Evolutionary conservation across 2,113 vertebrate species (phyloP), one percentile per base, ranked within the genome.

Genomic region (Paramormyrops kingsleyae): DNA sequence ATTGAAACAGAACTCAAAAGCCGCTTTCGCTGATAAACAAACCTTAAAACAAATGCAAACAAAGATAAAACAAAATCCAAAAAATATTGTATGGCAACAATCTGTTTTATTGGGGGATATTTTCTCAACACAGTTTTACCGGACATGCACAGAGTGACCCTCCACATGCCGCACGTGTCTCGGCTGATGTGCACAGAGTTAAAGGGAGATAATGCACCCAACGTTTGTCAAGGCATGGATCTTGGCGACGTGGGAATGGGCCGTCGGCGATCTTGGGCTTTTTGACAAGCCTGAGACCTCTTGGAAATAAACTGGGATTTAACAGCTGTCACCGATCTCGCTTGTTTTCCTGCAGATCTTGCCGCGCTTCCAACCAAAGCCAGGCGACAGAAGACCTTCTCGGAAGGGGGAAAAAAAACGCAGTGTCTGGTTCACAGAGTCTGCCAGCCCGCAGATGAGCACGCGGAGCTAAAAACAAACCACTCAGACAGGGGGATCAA

Each of bases 241-340:
- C 44, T 50, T n/a, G 21, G 47, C 83, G 10, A 53, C n/a, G 85
- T 56, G 85, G 85, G 85, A 52, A 39, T 1, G 85, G 85, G 27
- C 50, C 19, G 15, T 53, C 85, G 70, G 44, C 19, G 21, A 84
- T 84, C 21, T 31, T 35, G n/a, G 80, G 83, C 89, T 21, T 24
- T 44, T 4, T 52, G 31, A 39, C 50, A 56, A 44, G 83, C 62
- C 83, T 89, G 49, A 74, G 47, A 53, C 84, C 89, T 49, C 62
- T 87, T 53, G 88, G 83, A 91, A 89, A 89, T 46, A 59, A 87
- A 87, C 66, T 88, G 80, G 59, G 59, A 42, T 80, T 39, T 49
- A 66, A 83, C 90, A 87, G 83, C 59, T 91, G 88, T 66, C 53
- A 24, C 31, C 46, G 59, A 47, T 90, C 88, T 88, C 62, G 15